phyloP scores from a whole-genome alignment of 2,888 invertebrate species.

The Stegophylla sp. region DNA sequence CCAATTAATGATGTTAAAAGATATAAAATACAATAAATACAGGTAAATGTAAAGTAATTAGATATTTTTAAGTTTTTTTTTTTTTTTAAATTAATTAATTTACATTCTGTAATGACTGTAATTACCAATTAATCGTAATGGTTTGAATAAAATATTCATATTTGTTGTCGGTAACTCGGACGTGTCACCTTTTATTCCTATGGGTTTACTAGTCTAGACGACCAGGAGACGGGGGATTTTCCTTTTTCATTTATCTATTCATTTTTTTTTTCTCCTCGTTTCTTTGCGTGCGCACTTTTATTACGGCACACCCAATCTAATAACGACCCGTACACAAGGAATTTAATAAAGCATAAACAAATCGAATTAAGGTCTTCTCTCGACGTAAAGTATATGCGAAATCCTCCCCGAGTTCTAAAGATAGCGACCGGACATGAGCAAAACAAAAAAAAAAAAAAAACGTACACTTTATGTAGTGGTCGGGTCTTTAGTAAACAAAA shows the following conservation, averaged over 20 bases:
- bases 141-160: background rate
- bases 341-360: slow-evolving; percentile 48
- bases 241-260: too few species aligned
- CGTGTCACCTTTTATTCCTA: background rate
- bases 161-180: background rate
- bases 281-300: background rate
- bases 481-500: slow-evolving; percentile 16
- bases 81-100: too few species aligned
- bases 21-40: background rate
- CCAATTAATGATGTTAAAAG: background rate
- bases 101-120: too few species aligned
- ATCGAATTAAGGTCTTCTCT: slow-evolving; percentile 21
- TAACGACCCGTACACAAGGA: slow-evolving; percentile 22
- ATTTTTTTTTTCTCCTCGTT: slow-evolving; percentile 15
- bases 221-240: too few species aligned
- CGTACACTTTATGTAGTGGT: background rate
- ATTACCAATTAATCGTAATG: too few species aligned
- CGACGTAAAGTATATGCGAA: slow-evolving; percentile 2
- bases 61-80: background rate
- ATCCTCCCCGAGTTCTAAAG: slow-evolving; percentile 42
- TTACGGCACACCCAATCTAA: slow-evolving; percentile 21
- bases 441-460: slow-evolving; percentile 15
- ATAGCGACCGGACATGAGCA: background rate
- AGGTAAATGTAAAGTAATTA: background rate
- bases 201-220: background rate